Base-by-base conservation (phyloP, 2,797 vertebrate species). In the Prunella strophiata region DNA sequence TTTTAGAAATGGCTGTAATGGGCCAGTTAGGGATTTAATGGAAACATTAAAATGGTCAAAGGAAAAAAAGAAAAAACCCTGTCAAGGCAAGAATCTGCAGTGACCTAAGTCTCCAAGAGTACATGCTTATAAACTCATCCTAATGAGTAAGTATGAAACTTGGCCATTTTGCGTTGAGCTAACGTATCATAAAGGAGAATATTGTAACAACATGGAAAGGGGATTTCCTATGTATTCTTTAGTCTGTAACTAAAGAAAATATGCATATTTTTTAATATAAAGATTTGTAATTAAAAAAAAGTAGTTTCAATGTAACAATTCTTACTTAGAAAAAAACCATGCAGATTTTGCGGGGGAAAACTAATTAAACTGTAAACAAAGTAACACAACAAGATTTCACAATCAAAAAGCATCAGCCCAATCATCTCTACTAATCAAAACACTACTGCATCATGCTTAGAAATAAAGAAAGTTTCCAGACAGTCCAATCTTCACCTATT, bases 351-450 rank as follows among this genome's bases (percentile, higher is more conserved):
- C 54, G 38, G 22, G 32, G 36, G 1, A 48, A 81, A 88, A 66
- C 16, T 75, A 82, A 70, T 79, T 74, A 68, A 83, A 61, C 11
- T 43, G 30, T 47, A 84, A 36, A 78, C 29, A 84, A 6, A 84
- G 25, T 78, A 75, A 75, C 62, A 91, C n/a, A 89, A 68, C 20
- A 87, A 54, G 43, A 79, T 74, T 85, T 87, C 65, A 68, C 48
- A 67, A 87, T 80, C 38, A 71, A 71, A 96, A 91, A 74, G 17
- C 32, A 86, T 47, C 55, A 89, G 25, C 26, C 40, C 26, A 73
- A 81, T 78, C 51, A 89, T 21, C 9, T 90, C 59, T 91, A 18
- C 54, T 77, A 89, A 94, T 72, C 75, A 93, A 94, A 95, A 68
- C 65, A 88, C 36, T 67, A 52, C 40, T 55, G 52, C 50, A 82